These are phyloP conservation scores for Tapirus terrestris DNA, from an alignment of 2,113 vertebrate genomes.

Conservation along the genomic window DNA sequence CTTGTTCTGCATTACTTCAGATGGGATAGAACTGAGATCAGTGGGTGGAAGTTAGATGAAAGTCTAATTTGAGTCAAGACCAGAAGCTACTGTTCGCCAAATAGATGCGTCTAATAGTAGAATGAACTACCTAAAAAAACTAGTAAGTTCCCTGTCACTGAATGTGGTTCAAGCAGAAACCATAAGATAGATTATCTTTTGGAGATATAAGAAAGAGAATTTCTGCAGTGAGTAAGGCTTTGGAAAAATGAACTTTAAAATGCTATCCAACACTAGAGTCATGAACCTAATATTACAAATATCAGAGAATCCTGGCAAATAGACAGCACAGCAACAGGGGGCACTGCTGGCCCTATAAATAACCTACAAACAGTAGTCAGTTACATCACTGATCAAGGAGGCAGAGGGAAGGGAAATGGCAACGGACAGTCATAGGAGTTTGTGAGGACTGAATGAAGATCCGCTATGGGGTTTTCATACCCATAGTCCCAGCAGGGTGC, in stretches of 20 bases:
- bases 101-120: neutral
- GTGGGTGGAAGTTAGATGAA: neutral
- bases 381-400: neutral
- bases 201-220: neutral
- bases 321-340: neutral
- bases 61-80: neutral
- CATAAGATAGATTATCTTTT: neutral
- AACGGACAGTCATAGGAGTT: neutral
- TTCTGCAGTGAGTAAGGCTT: conserved; percentile 28
- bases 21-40: neutral
- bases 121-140: neutral
- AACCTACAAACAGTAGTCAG: neutral
- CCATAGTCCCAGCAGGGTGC: neutral
- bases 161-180: conserved; percentile 29
- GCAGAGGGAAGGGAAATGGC: neutral
- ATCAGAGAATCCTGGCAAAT: neutral
- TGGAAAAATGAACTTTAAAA: conserved; percentile 63
- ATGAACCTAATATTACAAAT: conserved; percentile 37
- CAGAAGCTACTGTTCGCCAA: neutral
- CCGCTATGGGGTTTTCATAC: neutral
- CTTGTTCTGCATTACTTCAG: neutral
- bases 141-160: neutral
- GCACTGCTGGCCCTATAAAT: neutral
- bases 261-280: neutral
- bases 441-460: neutral